phyloP scores from a whole-genome alignment of 2,113 vertebrate genomes.

The Hydrolagus affinis region DNA sequence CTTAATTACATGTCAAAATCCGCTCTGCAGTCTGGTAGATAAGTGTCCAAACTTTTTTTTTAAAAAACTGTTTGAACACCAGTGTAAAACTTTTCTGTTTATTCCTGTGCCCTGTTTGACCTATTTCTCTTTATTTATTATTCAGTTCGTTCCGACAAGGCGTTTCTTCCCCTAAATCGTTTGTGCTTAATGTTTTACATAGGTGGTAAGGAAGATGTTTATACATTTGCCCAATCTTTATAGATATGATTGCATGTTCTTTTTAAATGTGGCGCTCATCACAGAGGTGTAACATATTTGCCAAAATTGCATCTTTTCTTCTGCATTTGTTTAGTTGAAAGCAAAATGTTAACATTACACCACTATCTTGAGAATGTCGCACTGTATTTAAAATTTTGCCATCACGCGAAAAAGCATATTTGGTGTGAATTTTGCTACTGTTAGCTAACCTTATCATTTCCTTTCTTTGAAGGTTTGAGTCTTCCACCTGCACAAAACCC shows the following conservation, averaged over 20 bases:
- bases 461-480: not conserved
- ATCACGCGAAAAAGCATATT: conserved; percentile 40
- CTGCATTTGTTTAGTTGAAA: conserved; percentile 39
- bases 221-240: conserved; percentile 46
- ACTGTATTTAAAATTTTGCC: conserved; percentile 59
- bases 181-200: conserved; percentile 79
- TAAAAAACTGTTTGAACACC: not conserved
- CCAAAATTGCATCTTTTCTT: conserved; percentile 36
- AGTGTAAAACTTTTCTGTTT: conserved; percentile 8
- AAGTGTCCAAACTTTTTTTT: not conserved
- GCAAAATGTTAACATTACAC: conserved; percentile 61
- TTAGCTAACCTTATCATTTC: too few species aligned
- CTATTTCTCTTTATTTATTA: conserved; percentile 63
- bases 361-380: conserved; percentile 63
- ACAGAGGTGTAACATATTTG: conserved; percentile 44
- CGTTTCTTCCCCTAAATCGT: conserved; percentile 73
- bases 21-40: not conserved
- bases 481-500: not conserved
- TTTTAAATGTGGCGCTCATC: conserved; percentile 44
- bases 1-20: conserved; percentile 8
- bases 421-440: conserved; percentile 37
- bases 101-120: conserved; percentile 50
- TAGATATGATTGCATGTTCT: conserved; percentile 45
- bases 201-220: conserved; percentile 73
- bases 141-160: conserved; percentile 73